These are phyloP conservation scores for Acleris holmiana DNA, from an alignment of 2,888 invertebrate species.

Conservation along the genomic window DNA sequence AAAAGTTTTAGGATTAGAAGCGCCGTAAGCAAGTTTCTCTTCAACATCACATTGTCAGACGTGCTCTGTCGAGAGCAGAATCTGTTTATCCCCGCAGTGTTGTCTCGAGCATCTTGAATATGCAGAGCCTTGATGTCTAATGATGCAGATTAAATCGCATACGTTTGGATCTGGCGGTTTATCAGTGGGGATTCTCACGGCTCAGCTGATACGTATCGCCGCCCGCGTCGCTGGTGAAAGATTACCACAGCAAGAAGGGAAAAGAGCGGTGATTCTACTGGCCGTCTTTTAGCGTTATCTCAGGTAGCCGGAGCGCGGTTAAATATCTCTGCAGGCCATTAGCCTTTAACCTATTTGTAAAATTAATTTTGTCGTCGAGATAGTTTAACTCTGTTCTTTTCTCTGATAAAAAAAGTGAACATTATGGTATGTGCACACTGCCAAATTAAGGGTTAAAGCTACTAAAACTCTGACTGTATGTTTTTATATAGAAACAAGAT, in stretches of 20 bases:
- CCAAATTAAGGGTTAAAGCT: too few relatives aligned
- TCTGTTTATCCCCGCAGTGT: slow-evolving; percentile 47
- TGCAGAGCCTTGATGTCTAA: slow-evolving; percentile 57
- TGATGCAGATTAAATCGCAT: slow-evolving; percentile 70
- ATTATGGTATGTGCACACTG: too few relatives aligned
- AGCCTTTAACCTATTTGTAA: neutral
- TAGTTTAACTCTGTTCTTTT: too few relatives aligned
- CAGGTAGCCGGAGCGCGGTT: neutral
- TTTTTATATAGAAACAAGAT: too few relatives aligned
- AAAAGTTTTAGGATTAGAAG: neutral
- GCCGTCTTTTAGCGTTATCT: neutral
- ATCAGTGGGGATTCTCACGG: slow-evolving; percentile 69
- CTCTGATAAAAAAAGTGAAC: too few relatives aligned
- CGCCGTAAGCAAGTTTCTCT: slow-evolving; percentile 11
- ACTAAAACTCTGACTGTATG: too few relatives aligned
- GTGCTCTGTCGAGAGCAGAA: slow-evolving; percentile 47
- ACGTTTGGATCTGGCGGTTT: slow-evolving; percentile 58
- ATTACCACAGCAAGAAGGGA: slow-evolving; percentile 21
- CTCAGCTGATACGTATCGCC: slow-evolving; percentile 63
- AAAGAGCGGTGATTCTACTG: neutral
- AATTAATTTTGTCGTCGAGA: too few relatives aligned
- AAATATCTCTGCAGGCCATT: neutral
- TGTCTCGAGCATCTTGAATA: slow-evolving; percentile 53
- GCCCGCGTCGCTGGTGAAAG: slow-evolving; percentile 18
- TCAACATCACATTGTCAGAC: slow-evolving; percentile 40